Percentiles rank a stretch among this genome's conserved stretches.
These are phyloP conservation scores for Triplophysa yarkandensis DNA, from an alignment of 2,797 vertebrate species.

Conservation along the genomic window DNA sequence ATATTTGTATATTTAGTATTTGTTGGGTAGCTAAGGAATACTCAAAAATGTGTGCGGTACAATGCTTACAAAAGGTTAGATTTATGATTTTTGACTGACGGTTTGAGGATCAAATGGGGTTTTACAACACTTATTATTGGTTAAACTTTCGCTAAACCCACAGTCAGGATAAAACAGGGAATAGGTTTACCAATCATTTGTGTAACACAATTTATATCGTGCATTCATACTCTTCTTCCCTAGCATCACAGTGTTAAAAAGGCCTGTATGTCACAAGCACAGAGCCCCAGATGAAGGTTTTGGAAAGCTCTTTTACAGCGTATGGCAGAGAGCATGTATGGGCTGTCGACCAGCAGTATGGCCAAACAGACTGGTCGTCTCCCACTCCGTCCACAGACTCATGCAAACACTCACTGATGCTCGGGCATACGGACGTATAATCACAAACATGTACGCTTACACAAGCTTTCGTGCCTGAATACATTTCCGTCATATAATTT, in stretches of 20 bases:
- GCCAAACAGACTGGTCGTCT: constrained; percentile 77
- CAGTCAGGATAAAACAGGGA: no score
- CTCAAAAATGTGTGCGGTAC: no score
- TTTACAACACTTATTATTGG: no score
- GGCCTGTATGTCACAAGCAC: constrained; percentile 9
- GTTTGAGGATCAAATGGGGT: no score
- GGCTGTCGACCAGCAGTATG: constrained; percentile 73
- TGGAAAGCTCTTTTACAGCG: constrained; percentile 56
- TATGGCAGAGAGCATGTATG: constrained; percentile 61
- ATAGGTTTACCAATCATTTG: no score
- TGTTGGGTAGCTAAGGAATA: no score
- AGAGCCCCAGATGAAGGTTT: constrained; percentile 23
- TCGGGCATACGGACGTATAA: constrained; percentile 51
- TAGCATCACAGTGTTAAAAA: neutral
- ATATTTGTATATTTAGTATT: no score
- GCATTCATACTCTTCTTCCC: no score
- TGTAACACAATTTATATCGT: no score
- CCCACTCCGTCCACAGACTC: constrained; percentile 74
- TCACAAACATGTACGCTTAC: constrained; percentile 51
- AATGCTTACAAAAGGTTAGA: no score
- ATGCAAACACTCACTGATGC: constrained; percentile 62
- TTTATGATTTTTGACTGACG: no score
- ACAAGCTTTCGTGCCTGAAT: constrained; percentile 54
- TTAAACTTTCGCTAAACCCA: no score
- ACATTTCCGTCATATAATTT: constrained; percentile 36